Percentiles rank a stretch among this genome's conserved stretches.
Conservation (phyloP, 1,140 invertebrate species). For the Lerema accius region DNA sequence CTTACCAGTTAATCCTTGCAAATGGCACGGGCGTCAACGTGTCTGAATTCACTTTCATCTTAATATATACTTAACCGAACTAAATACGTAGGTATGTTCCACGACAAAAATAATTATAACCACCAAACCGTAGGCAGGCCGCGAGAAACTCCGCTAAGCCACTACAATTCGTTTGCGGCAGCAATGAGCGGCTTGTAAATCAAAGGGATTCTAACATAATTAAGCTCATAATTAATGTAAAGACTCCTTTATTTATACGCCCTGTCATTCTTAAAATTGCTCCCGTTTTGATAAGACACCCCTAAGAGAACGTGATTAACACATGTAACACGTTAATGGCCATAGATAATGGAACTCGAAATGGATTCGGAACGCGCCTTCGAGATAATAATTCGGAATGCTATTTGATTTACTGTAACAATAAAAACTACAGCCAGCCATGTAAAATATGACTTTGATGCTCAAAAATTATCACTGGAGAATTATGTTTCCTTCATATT, state of each 20-base stretch:
- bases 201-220: slow-evolving; percentile 81
- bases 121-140: slow-evolving; percentile 58
- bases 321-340: slow-evolving; percentile 70
- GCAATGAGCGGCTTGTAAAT: slow-evolving; percentile 78
- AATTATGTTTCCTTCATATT: slow-evolving; percentile 68
- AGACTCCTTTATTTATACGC: slow-evolving; percentile 78
- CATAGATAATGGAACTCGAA: slow-evolving; percentile 55
- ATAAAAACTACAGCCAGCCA: slow-evolving; percentile 41
- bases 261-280: slow-evolving; percentile 77
- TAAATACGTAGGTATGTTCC: slow-evolving; percentile 37
- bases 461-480: slow-evolving; percentile 57
- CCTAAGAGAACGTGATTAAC: slow-evolving; percentile 66
- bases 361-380: slow-evolving; percentile 38
- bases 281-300: slow-evolving; percentile 69
- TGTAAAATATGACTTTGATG: slow-evolving; percentile 50
- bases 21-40: slow-evolving; percentile 61
- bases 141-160: slow-evolving; percentile 71
- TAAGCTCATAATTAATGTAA: slow-evolving; percentile 81
- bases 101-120: slow-evolving; percentile 78
- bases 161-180: slow-evolving; percentile 76
- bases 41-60: slow-evolving; percentile 77
- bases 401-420: slow-evolving; percentile 42
- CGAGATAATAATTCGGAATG: slow-evolving; percentile 42
- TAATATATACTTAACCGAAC: slow-evolving; percentile 50
- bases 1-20: slow-evolving; percentile 65